phyloP scores from a whole-genome alignment of 2,113 vertebrate genomes.

The Balaenoptera acutorostrata region DNA sequence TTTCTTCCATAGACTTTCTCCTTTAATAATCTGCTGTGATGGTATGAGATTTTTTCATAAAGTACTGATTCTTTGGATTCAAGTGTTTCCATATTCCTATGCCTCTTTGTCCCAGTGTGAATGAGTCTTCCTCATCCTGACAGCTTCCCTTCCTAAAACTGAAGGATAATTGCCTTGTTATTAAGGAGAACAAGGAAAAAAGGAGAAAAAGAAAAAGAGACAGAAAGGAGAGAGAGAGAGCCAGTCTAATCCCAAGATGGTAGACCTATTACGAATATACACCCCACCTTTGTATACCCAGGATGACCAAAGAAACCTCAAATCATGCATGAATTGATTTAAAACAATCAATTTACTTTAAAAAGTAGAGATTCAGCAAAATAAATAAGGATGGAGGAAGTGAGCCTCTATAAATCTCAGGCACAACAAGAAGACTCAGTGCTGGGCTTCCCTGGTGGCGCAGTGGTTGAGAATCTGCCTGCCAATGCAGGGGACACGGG shows the following conservation, averaged over 20 bases:
- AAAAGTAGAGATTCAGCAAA: neutral
- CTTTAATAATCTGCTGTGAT: neutral
- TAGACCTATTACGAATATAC: neutral
- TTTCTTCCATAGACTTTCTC: neutral
- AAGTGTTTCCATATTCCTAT: neutral
- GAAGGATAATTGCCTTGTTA: neutral
- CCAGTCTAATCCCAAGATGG: neutral
- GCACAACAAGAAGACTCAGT: neutral
- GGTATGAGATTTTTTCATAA: neutral
- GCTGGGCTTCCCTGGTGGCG: neutral
- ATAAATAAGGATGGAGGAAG: neutral
- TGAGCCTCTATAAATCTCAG: neutral
- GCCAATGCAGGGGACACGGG: no score
- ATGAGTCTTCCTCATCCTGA: neutral
- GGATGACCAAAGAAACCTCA: neutral
- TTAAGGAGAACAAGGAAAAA: neutral
- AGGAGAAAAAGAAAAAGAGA: neutral
- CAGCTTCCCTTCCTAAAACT: neutral
- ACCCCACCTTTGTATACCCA: neutral
- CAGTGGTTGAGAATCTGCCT: no score
- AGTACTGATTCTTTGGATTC: neutral
- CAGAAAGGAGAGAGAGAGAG: neutral
- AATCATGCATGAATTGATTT: neutral
- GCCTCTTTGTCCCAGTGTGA: neutral
- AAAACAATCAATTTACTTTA: neutral